These are phyloP conservation scores for Caranx ignobilis DNA, from an alignment of 2,113 vertebrate species.

Conservation along the genomic window DNA sequence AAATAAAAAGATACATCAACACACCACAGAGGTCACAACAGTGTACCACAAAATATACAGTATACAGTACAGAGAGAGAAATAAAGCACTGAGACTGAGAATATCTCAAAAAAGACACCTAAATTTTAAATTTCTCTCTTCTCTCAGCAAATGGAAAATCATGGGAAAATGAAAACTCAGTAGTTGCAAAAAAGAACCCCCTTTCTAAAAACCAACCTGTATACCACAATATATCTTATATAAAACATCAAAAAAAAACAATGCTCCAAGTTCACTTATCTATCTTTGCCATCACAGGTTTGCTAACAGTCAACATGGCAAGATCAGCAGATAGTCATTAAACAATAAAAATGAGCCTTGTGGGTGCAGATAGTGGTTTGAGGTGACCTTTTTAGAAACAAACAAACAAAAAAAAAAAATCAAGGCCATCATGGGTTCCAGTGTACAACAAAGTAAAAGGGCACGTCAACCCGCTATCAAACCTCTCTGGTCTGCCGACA, in stretches of 20 bases:
- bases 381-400: constrained; percentile 38
- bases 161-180: constrained; percentile 76
- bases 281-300: constrained; percentile 61
- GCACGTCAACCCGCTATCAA: constrained; percentile 43
- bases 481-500: constrained; percentile 42
- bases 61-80: constrained; percentile 72
- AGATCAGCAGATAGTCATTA: constrained; percentile 67
- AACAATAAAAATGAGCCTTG: constrained; percentile 44
- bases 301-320: constrained; percentile 73
- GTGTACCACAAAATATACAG: constrained; percentile 87
- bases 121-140: constrained; percentile 60
- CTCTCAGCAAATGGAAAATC: constrained; percentile 60
- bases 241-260: constrained; percentile 61
- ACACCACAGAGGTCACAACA: constrained; percentile 83
- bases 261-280: constrained; percentile 54
- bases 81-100: constrained; percentile 76
- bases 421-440: constrained; percentile 74
- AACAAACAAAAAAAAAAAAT: neutral
- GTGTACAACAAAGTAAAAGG: constrained; percentile 75
- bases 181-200: constrained; percentile 80
- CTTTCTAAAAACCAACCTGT: constrained; percentile 60
- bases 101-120: constrained; percentile 60
- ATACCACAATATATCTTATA: constrained; percentile 67
- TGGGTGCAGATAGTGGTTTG: constrained; percentile 64
- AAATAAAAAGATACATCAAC: constrained; percentile 80